Base-by-base conservation (phyloP, 2,113 vertebrate genomes). In the Callaeas wilsoni region DNA sequence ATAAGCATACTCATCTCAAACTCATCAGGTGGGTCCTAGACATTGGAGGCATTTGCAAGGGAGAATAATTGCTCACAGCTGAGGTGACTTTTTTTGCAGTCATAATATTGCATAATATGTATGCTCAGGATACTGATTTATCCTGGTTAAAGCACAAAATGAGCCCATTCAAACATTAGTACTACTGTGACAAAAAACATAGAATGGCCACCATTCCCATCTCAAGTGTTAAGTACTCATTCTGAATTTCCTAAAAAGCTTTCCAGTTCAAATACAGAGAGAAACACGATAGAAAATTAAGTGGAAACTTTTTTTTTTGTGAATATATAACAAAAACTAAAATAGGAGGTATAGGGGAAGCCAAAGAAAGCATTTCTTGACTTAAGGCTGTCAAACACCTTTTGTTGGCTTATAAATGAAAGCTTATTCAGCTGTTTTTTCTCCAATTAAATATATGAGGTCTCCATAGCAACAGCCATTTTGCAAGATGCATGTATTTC, bases 401-500 rank as follows among this genome's bases (percentile, higher is more conserved):
- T 87, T 70, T 85, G 44, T 62, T 35, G 35, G 17, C 25, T 86
- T 63, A 25, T 73, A 90, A 87, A 89, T 73, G 50, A 65, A 89
- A 69, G 71, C 41, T 95, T 77, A 76, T 80, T 90, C 71, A 95
- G 75, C 69, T 87, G 4, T 55, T 93, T 75, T 63, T 87, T 57
- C 76, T 62, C 59, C 67, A 74, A 44, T 87, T 90, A 84, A 76
- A 80, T 67, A 83, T 46, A 82, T 46, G 62, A 83, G 81, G 52
- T 96, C 39, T 70, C 94, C 89, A 89, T 89, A 83, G 90, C 57
- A 93, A 95, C 93, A 92, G 50, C 27, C 46, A 29, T 57, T 89
- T 84, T 60, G 39, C 55, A 89, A 69, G 52, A 50, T 39, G 44
- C 46, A 55, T 42, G 12, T 77, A 84, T 65, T 65, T 93, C 18